Percentiles rank a stretch among this genome's conserved stretches.
Conservation (phyloP, 2,113 vertebrate genomes). For the Agapornis roseicollis region DNA sequence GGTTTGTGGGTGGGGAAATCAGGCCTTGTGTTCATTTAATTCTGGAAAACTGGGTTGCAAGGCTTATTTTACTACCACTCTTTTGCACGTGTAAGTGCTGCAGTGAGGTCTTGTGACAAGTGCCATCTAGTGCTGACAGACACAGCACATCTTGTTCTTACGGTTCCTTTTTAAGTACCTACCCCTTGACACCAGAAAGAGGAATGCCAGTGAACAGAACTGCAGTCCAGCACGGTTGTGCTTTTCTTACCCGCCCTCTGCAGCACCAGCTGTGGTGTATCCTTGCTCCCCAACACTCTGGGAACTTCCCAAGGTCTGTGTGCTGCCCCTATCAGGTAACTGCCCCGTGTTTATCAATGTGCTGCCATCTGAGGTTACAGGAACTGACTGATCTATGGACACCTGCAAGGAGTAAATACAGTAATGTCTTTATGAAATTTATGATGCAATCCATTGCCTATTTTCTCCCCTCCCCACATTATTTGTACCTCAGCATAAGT, state of each 20-base stretch:
- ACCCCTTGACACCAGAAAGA: not conserved
- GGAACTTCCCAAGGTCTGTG: conserved; percentile 50
- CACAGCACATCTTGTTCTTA: not conserved
- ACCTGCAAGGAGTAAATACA: conserved; percentile 70
- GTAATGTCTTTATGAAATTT: not conserved
- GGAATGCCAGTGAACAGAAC: not conserved
- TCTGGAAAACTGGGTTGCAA: conserved; percentile 24
- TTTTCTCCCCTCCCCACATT: not conserved
- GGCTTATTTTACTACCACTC: conserved; percentile 12
- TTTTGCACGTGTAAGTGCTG: not conserved
- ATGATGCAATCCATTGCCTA: not conserved
- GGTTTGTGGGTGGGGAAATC: not conserved
- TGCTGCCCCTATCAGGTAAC: conserved; percentile 64
- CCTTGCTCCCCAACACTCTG: conserved; percentile 74
- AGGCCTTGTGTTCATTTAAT: not conserved
- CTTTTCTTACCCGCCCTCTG: conserved; percentile 80
- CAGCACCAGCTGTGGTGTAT: conserved; percentile 35
- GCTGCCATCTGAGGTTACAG: conserved; percentile 64
- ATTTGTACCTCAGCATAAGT: not conserved
- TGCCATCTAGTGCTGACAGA: not conserved
- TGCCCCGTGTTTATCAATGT: conserved; percentile 62
- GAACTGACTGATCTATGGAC: conserved; percentile 77
- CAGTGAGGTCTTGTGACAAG: not conserved
- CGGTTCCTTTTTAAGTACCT: not conserved
- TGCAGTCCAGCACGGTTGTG: not conserved